Conservation (phyloP, 2,888 invertebrate genomes). For the Microdon myrmicae region DNA sequence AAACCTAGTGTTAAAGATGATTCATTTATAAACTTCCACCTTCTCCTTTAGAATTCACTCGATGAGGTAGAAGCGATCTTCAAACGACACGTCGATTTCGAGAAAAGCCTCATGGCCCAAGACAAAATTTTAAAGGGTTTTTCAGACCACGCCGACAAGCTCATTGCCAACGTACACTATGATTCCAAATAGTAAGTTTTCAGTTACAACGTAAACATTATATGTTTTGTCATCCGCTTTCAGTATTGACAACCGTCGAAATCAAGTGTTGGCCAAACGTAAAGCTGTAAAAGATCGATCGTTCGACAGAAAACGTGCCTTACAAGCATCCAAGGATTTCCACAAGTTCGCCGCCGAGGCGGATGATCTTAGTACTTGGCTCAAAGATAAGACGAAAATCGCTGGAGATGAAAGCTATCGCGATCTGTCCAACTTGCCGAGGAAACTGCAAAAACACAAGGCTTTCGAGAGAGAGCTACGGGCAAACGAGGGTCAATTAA, state of each 20-base stretch:
- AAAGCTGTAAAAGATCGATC: conserved; percentile 80
- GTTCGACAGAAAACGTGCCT: conserved; percentile 76
- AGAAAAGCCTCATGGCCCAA: conserved; percentile 90
- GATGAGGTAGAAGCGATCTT: conserved; percentile 92
- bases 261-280: conserved; percentile 80
- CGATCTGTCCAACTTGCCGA: conserved; percentile 87
- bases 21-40: background rate
- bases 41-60: conserved; percentile 75
- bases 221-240: conserved; percentile 10
- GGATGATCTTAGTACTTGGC: conserved; percentile 89
- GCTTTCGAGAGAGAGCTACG: conserved; percentile 95
- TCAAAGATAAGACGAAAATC: conserved; percentile 89
- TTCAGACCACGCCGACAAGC: conserved; percentile 82
- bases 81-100: conserved; percentile 93
- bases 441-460: conserved; percentile 95
- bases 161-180: conserved; percentile 83
- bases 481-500: conserved; percentile 91
- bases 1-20: too few relatives aligned
- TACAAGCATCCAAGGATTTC: conserved; percentile 87
- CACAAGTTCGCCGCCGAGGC: conserved; percentile 94
- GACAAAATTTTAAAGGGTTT: conserved; percentile 89
- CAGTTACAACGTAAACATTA: background rate
- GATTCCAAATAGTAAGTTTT: conserved; percentile 78
- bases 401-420: conserved; percentile 93
- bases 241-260: conserved; percentile 77